These are phyloP conservation scores for Virgularia gustaviana DNA, from an alignment of 92 coral and sea anemone genomes.

Conservation along the genomic window DNA sequence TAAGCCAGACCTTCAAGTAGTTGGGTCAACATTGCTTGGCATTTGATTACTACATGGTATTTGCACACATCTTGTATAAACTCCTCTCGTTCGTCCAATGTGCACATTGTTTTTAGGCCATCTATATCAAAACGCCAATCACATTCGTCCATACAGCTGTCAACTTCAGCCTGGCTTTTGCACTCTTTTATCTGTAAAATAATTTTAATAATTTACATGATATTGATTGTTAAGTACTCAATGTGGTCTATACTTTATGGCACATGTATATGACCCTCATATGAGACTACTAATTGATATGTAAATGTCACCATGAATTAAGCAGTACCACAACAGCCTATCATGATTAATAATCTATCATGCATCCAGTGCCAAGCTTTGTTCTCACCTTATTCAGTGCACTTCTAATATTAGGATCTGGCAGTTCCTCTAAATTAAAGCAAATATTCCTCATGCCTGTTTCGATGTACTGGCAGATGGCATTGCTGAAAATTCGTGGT, in stretches of 20 bases:
- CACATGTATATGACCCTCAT: too few species aligned
- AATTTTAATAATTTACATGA: too few species aligned
- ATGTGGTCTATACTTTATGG: too few species aligned
- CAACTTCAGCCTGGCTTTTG: neutral
- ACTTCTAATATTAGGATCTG: neutral
- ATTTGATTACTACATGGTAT: neutral
- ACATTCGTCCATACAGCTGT: neutral
- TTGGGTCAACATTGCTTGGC: neutral
- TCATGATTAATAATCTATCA: too few species aligned
- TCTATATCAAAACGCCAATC: slow-evolving; percentile 12
- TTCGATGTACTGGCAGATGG: slow-evolving; percentile 49
- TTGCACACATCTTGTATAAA: neutral
- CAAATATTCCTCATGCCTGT: slow-evolving; percentile 21
- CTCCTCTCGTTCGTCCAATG: neutral
- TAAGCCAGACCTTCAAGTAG: neutral
- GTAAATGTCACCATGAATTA: neutral
- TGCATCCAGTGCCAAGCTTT: neutral
- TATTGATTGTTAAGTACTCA: too few species aligned
- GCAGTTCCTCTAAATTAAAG: neutral
- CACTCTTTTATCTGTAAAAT: slow-evolving; percentile 13
- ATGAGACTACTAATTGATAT: neutral
- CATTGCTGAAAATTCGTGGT: slow-evolving; percentile 42
- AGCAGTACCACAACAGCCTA: too few species aligned
- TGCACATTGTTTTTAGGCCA: neutral
- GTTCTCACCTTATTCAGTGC: neutral